Conservation (phyloP, 2,797 vertebrate species). For the Carduelis carduelis region DNA sequence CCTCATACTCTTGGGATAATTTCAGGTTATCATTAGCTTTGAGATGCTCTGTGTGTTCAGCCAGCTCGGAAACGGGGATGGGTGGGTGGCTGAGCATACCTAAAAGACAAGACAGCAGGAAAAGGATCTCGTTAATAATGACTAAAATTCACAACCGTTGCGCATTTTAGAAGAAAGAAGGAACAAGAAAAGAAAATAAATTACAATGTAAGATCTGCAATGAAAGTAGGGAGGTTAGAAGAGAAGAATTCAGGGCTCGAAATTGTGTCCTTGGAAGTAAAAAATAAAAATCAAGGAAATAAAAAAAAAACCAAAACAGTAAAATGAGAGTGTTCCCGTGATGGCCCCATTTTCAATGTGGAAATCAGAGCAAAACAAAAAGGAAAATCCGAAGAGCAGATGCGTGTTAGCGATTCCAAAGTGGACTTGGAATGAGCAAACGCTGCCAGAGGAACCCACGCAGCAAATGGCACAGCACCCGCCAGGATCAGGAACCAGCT, state of each 20-base stretch:
- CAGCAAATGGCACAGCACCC: conserved; percentile 24
- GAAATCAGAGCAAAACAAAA: conserved; percentile 50
- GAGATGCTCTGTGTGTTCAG: conserved; percentile 94
- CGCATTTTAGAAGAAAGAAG: conserved; percentile 27
- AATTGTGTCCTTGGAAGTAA: conserved; percentile 68
- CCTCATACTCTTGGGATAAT: conserved; percentile 99
- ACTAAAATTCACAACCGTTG: not conserved
- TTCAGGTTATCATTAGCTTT: conserved; percentile 98
- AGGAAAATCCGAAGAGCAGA: conserved; percentile 37
- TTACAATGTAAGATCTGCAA: conserved; percentile 71
- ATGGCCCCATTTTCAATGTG: conserved; percentile 59
- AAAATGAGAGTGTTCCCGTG: conserved; percentile 41
- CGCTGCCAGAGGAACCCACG: conserved; percentile 53
- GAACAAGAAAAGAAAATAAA: conserved; percentile 47
- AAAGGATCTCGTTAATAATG: conserved; percentile 13
- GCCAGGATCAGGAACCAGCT: not conserved
- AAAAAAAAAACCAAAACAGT: not conserved
- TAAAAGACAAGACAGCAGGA: conserved; percentile 68
- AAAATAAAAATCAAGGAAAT: conserved; percentile 6
- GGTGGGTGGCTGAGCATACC: conserved; percentile 98
- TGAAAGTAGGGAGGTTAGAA: conserved; percentile 73
- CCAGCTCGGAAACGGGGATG: conserved; percentile 91
- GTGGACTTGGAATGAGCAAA: conserved; percentile 74
- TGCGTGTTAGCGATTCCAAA: conserved; percentile 71
- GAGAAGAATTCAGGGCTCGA: conserved; percentile 82